phyloP scores from a whole-genome alignment of 2,797 vertebrate genomes.

The Centroberyx gerrardi region DNA sequence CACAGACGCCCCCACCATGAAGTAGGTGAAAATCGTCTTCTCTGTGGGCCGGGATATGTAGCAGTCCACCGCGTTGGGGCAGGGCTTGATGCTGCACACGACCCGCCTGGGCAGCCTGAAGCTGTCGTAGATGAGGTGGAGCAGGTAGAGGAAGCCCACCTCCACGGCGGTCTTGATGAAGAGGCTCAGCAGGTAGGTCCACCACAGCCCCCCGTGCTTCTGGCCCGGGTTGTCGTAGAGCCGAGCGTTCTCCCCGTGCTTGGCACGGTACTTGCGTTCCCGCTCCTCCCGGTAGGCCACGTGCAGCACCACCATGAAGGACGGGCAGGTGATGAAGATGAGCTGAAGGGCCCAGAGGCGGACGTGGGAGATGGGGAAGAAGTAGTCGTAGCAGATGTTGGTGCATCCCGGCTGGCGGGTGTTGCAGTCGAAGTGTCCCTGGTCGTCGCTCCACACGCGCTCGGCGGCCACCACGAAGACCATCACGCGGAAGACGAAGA shows the following conservation, averaged over 20 bases:
- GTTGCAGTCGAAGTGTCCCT: slow-evolving; percentile 95
- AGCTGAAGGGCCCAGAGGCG: slow-evolving; percentile 95
- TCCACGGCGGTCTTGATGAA: slow-evolving; percentile 91
- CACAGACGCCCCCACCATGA: slow-evolving; percentile 93
- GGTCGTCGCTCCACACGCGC: slow-evolving; percentile 92
- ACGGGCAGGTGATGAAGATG: slow-evolving; percentile 94
- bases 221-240: slow-evolving; percentile 90
- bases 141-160: slow-evolving; percentile 90
- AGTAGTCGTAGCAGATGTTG: slow-evolving; percentile 92
- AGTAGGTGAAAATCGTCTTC: slow-evolving; percentile 94
- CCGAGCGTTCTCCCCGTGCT: slow-evolving; percentile 85
- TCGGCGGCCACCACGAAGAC: slow-evolving; percentile 94
- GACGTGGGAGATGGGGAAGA: slow-evolving; percentile 93
- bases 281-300: slow-evolving; percentile 92
- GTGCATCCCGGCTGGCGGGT: slow-evolving; percentile 93
- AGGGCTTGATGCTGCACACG: slow-evolving; percentile 87
- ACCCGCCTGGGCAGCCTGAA: slow-evolving; percentile 91
- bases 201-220: slow-evolving; percentile 94
- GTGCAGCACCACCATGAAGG: slow-evolving; percentile 92
- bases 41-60: slow-evolving; percentile 93
- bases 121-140: slow-evolving; percentile 91
- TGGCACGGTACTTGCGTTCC: slow-evolving; percentile 87
- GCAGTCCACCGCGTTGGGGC: slow-evolving; percentile 92
- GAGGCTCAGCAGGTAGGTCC: slow-evolving; percentile 93
- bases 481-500: slow-evolving; percentile 93